Evolutionary conservation across 64 coral and sea anemone genomes (phyloP).

Genomic region (Orbicella faveolata): DNA sequence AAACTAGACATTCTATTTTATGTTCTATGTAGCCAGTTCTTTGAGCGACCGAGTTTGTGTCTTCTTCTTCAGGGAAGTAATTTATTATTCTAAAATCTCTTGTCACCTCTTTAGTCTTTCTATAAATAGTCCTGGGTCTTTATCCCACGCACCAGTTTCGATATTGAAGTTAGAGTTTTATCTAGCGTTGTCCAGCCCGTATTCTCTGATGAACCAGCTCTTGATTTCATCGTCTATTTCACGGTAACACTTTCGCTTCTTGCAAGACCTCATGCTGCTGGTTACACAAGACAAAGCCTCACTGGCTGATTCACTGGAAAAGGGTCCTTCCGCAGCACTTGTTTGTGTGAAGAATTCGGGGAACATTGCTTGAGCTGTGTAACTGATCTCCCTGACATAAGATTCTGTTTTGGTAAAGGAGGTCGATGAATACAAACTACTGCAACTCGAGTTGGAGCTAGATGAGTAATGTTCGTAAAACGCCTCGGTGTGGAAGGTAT

Average conservation of each 20-base stretch:
- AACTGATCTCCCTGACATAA: background rate
- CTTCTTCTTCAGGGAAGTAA: too few relatives aligned
- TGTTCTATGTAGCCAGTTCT: too few relatives aligned
- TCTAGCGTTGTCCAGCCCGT: background rate
- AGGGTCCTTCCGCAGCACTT: background rate
- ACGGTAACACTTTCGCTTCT: background rate
- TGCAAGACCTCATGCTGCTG: background rate
- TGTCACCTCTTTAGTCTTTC: too few relatives aligned
- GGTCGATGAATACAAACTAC: background rate
- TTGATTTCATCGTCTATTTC: background rate
- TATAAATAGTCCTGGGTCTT: too few relatives aligned
- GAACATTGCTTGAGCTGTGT: background rate
- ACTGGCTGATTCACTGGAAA: background rate
- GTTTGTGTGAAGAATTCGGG: background rate
- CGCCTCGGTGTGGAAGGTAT: background rate
- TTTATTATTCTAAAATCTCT: too few relatives aligned
- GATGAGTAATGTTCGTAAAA: background rate
- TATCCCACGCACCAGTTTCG: too few relatives aligned
- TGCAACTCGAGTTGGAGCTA: background rate
- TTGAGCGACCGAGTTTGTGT: too few relatives aligned
- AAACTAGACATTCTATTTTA: too few relatives aligned
- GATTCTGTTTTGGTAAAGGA: background rate
- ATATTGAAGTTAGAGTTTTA: too few relatives aligned
- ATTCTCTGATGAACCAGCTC: background rate
- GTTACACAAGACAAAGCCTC: background rate